These are phyloP conservation scores for Pogonocherus hispidulus DNA, from an alignment of 2,888 invertebrate genomes.

Conservation along the genomic window DNA sequence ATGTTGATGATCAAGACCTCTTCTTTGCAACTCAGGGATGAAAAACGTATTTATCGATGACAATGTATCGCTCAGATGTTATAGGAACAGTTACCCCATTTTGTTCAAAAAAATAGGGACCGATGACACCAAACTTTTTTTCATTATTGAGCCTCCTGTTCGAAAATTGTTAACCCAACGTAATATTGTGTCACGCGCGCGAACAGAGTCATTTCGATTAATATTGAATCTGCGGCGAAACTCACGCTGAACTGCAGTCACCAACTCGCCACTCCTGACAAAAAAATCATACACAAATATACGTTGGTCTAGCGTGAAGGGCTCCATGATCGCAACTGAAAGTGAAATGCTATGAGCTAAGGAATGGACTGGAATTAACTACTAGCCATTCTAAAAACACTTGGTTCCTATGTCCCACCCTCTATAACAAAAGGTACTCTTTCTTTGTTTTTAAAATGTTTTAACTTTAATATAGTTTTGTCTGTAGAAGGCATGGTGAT, in stretches of 20 bases:
- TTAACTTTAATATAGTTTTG: too few relatives aligned
- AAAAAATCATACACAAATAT: slow-evolving; percentile 32
- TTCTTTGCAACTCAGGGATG: slow-evolving; percentile 28
- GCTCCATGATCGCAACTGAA: slow-evolving; percentile 36
- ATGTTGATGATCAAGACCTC: slow-evolving; percentile 6
- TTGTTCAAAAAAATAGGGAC: slow-evolving; percentile 18
- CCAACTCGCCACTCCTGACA: slow-evolving; percentile 24
- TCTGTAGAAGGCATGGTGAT: too few relatives aligned
- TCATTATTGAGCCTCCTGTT: not conserved
- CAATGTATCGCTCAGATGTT: slow-evolving; percentile 29
- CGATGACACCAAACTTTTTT: too few relatives aligned
- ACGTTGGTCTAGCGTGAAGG: slow-evolving; percentile 30
- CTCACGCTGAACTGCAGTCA: slow-evolving; percentile 29
- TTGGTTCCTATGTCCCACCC: slow-evolving; percentile 34
- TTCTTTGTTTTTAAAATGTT: too few relatives aligned
- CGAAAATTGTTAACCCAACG: slow-evolving; percentile 4
- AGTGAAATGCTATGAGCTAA: slow-evolving; percentile 36
- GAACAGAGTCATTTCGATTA: slow-evolving; percentile 17
- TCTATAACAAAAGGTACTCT: slow-evolving; percentile 14
- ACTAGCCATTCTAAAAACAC: slow-evolving; percentile 35
- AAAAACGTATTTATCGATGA: slow-evolving; percentile 25
- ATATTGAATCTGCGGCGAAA: slow-evolving; percentile 25
- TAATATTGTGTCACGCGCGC: not conserved
- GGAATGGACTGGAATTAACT: slow-evolving; percentile 24
- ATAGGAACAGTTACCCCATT: slow-evolving; percentile 29